Evolutionary conservation across 2,113 vertebrate species (phyloP).

Genomic region (Brienomyrus longianalis): DNA sequence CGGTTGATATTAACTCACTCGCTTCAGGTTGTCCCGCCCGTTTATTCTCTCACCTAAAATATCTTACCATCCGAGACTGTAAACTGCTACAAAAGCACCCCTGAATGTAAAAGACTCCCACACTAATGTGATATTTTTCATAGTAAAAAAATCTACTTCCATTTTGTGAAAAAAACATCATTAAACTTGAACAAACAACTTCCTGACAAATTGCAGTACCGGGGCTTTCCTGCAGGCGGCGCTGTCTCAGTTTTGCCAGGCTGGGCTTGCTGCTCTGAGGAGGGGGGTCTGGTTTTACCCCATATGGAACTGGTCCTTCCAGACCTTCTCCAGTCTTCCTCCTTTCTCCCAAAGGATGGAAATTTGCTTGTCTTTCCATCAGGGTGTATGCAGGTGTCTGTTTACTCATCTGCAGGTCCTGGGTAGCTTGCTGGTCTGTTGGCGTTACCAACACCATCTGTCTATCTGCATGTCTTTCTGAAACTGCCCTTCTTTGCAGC

Average conservation of each 20-base stretch:
- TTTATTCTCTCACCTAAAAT: not conserved
- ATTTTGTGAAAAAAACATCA: not conserved
- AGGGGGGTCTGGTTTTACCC: constrained; percentile 49
- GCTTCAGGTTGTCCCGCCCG: not conserved
- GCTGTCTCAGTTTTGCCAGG: constrained; percentile 52
- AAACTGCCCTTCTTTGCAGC: not conserved
- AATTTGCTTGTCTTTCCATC: constrained; percentile 22
- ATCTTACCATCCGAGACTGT: not conserved
- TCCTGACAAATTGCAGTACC: constrained; percentile 47
- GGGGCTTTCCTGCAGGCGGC: constrained; percentile 58
- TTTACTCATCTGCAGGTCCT: not conserved
- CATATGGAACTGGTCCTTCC: constrained; percentile 24
- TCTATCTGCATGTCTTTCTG: constrained; percentile 3
- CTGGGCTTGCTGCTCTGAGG: constrained; percentile 57
- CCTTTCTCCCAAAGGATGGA: constrained; percentile 5
- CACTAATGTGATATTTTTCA: not conserved
- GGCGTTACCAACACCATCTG: not conserved
- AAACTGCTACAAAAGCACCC: not conserved
- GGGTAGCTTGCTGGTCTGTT: not conserved
- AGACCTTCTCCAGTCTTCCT: constrained; percentile 22
- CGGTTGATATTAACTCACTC: not conserved
- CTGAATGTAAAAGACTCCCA: not conserved
- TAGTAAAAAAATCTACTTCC: not conserved
- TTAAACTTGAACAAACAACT: not conserved
- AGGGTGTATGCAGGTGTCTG: not conserved